phyloP scores from a whole-genome alignment of 2,797 vertebrate genomes.

The Brotula barbata region DNA sequence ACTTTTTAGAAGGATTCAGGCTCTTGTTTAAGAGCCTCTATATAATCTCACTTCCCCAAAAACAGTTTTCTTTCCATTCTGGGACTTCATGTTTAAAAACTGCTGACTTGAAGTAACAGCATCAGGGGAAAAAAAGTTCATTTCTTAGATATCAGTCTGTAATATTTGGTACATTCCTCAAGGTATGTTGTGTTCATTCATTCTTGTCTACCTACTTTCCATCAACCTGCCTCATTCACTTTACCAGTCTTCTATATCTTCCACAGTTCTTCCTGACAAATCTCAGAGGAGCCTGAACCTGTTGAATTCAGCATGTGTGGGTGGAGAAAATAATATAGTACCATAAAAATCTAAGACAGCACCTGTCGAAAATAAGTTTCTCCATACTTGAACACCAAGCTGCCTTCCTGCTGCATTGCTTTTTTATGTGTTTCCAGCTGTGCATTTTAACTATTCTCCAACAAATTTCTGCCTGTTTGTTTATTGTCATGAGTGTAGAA shows the following conservation, averaged over 20 bases:
- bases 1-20: background rate
- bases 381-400: background rate
- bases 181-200: background rate
- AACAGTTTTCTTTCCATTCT: background rate
- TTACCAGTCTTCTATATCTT: background rate
- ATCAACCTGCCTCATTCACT: slow-evolving; percentile 7
- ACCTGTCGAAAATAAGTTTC: background rate
- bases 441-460: background rate
- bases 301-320: slow-evolving; percentile 8
- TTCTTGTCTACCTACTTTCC: background rate
- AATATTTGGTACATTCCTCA: background rate
- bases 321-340: background rate
- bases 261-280: background rate
- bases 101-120: background rate
- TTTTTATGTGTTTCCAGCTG: slow-evolving; percentile 4
- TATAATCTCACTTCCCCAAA: background rate
- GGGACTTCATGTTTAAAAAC: slow-evolving; percentile 4
- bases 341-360: background rate
- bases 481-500: too few species aligned
- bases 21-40: too few species aligned
- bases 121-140: background rate
- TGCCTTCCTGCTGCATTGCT: background rate
- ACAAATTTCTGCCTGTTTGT: too few species aligned
- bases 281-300: slow-evolving; percentile 13
- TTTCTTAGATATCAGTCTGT: background rate